Evolutionary conservation across 2,797 vertebrate genomes (phyloP).

Genomic region (Chiroxiphia lanceolata): DNA sequence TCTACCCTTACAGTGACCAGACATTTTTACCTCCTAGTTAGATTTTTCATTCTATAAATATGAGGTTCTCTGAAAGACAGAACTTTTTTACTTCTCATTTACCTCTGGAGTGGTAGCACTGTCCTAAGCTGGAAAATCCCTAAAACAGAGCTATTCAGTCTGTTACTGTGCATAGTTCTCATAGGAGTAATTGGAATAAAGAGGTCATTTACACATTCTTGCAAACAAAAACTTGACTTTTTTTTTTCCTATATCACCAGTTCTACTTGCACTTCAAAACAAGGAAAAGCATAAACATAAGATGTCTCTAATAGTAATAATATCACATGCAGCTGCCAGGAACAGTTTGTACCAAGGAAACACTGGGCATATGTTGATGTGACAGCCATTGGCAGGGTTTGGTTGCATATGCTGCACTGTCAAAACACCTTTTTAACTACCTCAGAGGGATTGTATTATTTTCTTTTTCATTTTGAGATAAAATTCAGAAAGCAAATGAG

Average conservation of each 20-base stretch:
- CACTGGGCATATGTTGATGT: conserved; percentile 1
- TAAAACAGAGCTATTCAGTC: neutral
- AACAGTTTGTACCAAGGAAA: conserved; percentile 35
- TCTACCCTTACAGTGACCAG: neutral
- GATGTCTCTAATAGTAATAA: neutral
- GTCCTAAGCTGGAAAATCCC: neutral
- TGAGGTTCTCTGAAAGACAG: neutral
- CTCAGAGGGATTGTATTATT: neutral
- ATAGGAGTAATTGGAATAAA: neutral
- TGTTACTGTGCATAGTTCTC: neutral
- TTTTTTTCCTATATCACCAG: neutral
- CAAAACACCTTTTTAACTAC: conserved; percentile 26
- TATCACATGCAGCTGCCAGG: neutral
- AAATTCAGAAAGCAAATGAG: neutral
- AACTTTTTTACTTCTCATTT: neutral
- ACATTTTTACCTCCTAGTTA: neutral
- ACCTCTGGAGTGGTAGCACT: neutral
- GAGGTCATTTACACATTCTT: neutral
- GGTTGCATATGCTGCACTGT: conserved; percentile 1
- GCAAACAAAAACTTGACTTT: neutral
- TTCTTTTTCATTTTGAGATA: neutral
- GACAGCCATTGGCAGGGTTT: conserved; percentile 9
- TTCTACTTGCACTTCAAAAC: neutral
- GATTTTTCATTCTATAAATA: neutral
- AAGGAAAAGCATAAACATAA: neutral